A percentile compares a stretch with the other conserved stretches of the same genome.
Evolutionary conservation across 2,888 invertebrate species (phyloP).

Genomic region (Panorpa germanica): DNA sequence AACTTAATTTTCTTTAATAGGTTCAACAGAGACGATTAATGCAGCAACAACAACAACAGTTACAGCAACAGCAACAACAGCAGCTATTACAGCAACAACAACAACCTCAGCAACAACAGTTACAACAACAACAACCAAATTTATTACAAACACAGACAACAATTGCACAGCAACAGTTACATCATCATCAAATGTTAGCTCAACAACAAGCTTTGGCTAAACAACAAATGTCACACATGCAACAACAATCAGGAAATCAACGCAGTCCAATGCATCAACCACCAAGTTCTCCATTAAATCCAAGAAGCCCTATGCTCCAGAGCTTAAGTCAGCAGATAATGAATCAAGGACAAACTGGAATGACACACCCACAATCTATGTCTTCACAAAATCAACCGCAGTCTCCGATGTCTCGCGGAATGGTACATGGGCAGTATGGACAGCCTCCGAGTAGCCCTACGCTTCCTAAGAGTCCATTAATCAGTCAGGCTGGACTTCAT

Average conservation of each 20-base stretch:
- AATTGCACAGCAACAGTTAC: constrained; percentile 16
- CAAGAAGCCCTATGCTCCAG: constrained; percentile 20
- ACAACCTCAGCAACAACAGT: constrained; percentile 14
- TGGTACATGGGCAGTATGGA: constrained; percentile 23
- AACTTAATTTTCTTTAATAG: no score
- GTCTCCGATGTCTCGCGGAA: constrained; percentile 37
- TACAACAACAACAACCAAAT: constrained; percentile 16
- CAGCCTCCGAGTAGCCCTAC: constrained; percentile 23
- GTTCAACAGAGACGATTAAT: constrained; percentile 19
- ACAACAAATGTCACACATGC: constrained; percentile 24
- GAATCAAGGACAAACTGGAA: constrained; percentile 13
- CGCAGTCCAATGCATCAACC: constrained; percentile 21
- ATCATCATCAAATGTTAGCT: constrained; percentile 15
- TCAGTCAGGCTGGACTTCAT: no score
- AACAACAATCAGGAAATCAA: constrained; percentile 20
- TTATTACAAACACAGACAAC: constrained; percentile 13
- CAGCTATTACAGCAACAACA: constrained; percentile 16
- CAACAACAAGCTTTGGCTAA: constrained; percentile 19
- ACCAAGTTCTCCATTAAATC: constrained; percentile 12
- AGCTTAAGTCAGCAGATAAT: constrained; percentile 26
- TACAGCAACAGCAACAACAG: constrained; percentile 17
- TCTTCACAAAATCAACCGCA: constrained; percentile 33
- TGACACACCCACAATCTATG: constrained; percentile 30
- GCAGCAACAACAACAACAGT: constrained; percentile 19
- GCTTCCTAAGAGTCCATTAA: constrained; percentile 25